Evolutionary conservation across 2,888 invertebrate genomes (phyloP).

Genomic region (Synanthedon formicaeformis): DNA sequence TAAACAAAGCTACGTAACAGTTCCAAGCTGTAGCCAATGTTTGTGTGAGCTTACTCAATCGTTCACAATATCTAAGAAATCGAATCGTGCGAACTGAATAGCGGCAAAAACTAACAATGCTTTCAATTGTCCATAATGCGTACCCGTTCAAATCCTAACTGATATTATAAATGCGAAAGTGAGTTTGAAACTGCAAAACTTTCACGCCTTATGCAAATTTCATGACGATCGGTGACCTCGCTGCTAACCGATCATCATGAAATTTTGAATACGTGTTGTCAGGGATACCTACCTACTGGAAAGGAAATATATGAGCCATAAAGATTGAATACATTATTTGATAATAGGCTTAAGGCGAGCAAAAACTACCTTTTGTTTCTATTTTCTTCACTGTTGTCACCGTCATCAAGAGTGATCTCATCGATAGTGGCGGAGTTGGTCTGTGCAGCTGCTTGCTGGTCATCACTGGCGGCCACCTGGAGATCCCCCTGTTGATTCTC

Average conservation of each 20-base stretch:
- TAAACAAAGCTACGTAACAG: background rate
- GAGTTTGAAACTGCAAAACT: no score
- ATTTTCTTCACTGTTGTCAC: conserved; percentile 80
- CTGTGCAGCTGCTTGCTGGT: conserved; percentile 69
- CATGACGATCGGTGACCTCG: no score
- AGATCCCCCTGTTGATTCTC: conserved; percentile 25
- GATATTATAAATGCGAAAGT: no score
- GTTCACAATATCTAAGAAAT: conserved; percentile 14
- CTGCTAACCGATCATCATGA: no score
- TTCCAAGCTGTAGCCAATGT: background rate
- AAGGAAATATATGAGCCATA: no score
- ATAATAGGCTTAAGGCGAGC: background rate
- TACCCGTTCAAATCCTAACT: no score
- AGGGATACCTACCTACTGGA: no score
- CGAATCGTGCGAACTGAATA: conserved; percentile 47
- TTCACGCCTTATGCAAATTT: no score
- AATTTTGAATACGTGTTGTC: no score
- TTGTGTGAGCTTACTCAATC: background rate
- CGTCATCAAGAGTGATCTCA: conserved; percentile 77
- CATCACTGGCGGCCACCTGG: conserved; percentile 29
- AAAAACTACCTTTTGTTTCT: conserved; percentile 77
- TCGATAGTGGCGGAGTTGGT: conserved; percentile 75
- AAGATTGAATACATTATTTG: no score
- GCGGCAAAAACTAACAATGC: conserved; percentile 33
- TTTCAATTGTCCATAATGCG: conserved; percentile 4